A percentile compares a stretch with the other conserved stretches of the same genome.
These are phyloP conservation scores for Coelogynopora nodosa DNA, from an alignment of 2,888 invertebrate species.

Conservation along the genomic window DNA sequence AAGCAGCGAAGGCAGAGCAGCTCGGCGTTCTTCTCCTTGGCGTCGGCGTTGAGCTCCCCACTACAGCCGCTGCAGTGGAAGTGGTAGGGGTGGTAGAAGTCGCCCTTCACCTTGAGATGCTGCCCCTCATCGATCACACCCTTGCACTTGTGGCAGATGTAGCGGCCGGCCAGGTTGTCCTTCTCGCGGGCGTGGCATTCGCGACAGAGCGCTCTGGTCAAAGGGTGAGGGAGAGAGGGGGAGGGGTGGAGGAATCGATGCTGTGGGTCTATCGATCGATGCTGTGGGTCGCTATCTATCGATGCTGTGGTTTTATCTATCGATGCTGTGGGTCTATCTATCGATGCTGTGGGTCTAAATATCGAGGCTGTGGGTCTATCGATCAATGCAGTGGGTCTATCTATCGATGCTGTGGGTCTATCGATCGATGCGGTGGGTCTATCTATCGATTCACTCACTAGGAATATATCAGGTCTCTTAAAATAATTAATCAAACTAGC, in stretches of 20 bases:
- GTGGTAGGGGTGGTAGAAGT: slow-evolving; percentile 97
- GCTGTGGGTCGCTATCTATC: too few relatives aligned
- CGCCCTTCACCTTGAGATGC: slow-evolving; percentile 69
- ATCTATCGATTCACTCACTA: too few relatives aligned
- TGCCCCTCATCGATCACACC: slow-evolving; percentile 64
- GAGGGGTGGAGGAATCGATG: background rate
- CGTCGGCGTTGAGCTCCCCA: slow-evolving; percentile 86
- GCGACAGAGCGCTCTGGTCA: slow-evolving; percentile 75
- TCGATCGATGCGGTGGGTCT: too few relatives aligned
- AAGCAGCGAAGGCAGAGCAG: slow-evolving; percentile 94
- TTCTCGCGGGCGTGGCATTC: slow-evolving; percentile 92
- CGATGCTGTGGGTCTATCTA: too few relatives aligned
- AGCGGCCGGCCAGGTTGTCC: slow-evolving; percentile 71
- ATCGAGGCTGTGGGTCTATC: too few relatives aligned
- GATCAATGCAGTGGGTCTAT: too few relatives aligned
- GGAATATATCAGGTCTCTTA: too few relatives aligned
- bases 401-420: too few relatives aligned
- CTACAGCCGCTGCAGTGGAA: slow-evolving; percentile 80
- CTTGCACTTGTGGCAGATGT: slow-evolving; percentile 97
- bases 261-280: too few relatives aligned
- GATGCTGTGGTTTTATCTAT: too few relatives aligned
- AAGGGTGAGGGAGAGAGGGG: background rate
- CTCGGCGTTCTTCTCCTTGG: slow-evolving; percentile 89
- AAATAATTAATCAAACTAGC: too few relatives aligned
- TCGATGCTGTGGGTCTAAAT: too few relatives aligned